These are phyloP conservation scores for Ischnus inquisitorius DNA, from an alignment of 2,888 invertebrate genomes.

Conservation along the genomic window DNA sequence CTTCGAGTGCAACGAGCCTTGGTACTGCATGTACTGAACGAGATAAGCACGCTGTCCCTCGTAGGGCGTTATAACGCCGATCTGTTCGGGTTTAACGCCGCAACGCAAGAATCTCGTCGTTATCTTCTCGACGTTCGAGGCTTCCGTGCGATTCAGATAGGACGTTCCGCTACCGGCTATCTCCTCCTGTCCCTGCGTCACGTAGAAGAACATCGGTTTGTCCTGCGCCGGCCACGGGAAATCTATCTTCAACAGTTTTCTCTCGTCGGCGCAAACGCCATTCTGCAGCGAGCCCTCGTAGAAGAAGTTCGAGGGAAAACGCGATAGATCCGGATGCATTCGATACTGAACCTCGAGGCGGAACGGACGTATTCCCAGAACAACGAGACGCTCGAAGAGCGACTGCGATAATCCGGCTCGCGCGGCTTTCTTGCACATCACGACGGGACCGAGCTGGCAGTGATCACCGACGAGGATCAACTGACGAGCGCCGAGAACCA, in stretches of 20 bases:
- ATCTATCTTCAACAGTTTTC: slow-evolving; percentile 95
- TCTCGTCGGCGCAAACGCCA: slow-evolving; percentile 98
- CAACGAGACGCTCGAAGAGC: slow-evolving; percentile 98
- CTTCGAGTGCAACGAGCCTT: slow-evolving; percentile 98
- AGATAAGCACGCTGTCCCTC: slow-evolving; percentile 99
- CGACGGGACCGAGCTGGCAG: slow-evolving; percentile 99
- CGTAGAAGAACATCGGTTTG: slow-evolving; percentile 99
- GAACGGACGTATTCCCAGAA: slow-evolving; percentile 98
- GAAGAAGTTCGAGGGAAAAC: slow-evolving; percentile 99
- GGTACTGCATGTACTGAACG: slow-evolving; percentile 99
- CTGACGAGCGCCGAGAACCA: slow-evolving; percentile 98
- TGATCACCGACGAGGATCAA: slow-evolving; percentile 99
- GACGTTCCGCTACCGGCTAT: slow-evolving; percentile 99
- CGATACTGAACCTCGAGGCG: slow-evolving; percentile 99
- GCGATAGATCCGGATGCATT: slow-evolving; percentile 99
- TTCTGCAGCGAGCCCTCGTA: slow-evolving; percentile 99
- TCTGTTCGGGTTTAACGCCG: slow-evolving; percentile 98
- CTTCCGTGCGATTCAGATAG: slow-evolving; percentile 99
- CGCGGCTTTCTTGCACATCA: slow-evolving; percentile 99
- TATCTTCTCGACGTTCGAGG: slow-evolving; percentile 99
- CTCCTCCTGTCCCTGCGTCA: slow-evolving; percentile 99
- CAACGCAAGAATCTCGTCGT: slow-evolving; percentile 97
- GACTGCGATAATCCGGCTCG: slow-evolving; percentile 98
- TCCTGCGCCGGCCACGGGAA: slow-evolving; percentile 99
- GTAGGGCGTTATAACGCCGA: slow-evolving; percentile 99